Evolutionary conservation across 2,113 vertebrate species (phyloP).

Genomic region (Ardeotis arabs): DNA sequence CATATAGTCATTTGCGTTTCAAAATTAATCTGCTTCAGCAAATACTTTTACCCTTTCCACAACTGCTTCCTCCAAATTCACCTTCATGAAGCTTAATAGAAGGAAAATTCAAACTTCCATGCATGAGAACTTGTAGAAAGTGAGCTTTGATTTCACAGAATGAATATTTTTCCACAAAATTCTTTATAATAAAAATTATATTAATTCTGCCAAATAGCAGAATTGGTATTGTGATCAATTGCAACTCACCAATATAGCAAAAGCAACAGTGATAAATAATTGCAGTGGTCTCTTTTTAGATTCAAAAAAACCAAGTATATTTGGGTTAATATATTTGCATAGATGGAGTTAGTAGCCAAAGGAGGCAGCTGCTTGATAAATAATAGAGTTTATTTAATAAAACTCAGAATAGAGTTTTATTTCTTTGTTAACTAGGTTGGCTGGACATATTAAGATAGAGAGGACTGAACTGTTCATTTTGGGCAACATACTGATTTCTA

Average conservation of each 20-base stretch:
- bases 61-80: neutral
- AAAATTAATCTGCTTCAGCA: neutral
- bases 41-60: neutral
- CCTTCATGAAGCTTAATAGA: neutral
- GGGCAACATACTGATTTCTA: neutral
- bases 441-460: neutral
- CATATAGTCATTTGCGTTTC: slow-evolving; percentile 8
- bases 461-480: neutral
- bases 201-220: neutral
- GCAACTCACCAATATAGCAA: neutral
- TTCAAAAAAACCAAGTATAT: neutral
- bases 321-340: neutral
- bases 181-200: neutral
- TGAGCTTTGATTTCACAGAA: neutral
- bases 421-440: neutral
- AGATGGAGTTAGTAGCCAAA: neutral
- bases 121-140: neutral
- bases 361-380: neutral
- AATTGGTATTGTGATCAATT: neutral
- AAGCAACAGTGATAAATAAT: neutral
- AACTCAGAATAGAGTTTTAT: neutral
- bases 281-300: neutral
- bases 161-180: neutral
- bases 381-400: neutral
- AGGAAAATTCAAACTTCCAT: neutral